A percentile compares a stretch with the other conserved stretches of the same genome.
phyloP scores from a whole-genome alignment of 2,113 vertebrate genomes.

The Budorcas taxicolor region DNA sequence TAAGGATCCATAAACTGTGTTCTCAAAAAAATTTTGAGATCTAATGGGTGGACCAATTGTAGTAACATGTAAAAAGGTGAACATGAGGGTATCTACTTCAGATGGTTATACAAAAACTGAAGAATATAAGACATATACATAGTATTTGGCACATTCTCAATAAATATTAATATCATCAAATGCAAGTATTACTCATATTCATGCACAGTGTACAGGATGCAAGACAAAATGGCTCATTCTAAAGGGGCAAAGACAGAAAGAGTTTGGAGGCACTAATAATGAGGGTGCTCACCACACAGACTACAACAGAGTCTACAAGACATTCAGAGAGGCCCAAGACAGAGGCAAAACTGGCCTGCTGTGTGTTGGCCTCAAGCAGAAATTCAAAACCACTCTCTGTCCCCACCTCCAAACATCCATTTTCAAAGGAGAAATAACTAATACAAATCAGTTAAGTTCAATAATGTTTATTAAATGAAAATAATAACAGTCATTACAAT shows the following conservation, averaged over 20 bases:
- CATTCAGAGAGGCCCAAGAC: background rate
- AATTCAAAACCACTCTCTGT: background rate
- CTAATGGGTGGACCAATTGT: background rate
- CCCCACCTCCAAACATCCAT: background rate
- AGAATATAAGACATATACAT: background rate
- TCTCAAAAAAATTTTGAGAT: too few species aligned
- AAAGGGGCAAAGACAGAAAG: background rate
- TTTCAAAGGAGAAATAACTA: background rate
- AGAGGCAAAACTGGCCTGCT: background rate
- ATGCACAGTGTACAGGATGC: background rate
- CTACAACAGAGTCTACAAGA: background rate
- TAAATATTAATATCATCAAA: background rate
- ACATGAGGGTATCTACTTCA: background rate
- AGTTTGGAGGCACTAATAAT: background rate
- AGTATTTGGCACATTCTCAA: background rate
- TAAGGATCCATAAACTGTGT: too few species aligned
- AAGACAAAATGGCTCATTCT: background rate
- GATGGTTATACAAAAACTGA: background rate
- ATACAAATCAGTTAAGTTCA: background rate
- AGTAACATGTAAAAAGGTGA: background rate
- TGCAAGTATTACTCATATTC: background rate
- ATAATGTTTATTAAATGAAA: background rate
- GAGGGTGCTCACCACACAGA: background rate
- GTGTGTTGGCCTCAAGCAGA: background rate
- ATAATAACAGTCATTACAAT: background rate